Conservation (phyloP, 2,797 vertebrate genomes). For the Calcarius lapponicus region DNA sequence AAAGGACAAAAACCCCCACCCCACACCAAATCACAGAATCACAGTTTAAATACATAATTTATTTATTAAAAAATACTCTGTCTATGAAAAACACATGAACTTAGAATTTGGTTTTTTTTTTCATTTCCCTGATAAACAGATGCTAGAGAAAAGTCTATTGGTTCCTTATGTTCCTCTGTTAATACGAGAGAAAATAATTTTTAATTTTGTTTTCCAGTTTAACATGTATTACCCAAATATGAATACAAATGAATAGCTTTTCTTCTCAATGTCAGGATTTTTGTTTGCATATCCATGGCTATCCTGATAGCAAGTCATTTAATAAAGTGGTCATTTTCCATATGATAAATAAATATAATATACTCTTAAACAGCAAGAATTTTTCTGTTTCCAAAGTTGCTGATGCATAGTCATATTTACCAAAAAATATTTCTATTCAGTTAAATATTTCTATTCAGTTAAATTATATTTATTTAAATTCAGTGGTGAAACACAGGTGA, state of each 20-base stretch:
- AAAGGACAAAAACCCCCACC: rapidly evolving
- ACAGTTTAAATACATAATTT: neutral
- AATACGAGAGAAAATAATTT: neutral
- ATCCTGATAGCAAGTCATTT: neutral
- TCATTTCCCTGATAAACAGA: neutral
- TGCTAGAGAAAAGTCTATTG: neutral
- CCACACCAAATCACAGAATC: neutral
- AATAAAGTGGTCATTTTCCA: neutral
- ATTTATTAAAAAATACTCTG: neutral
- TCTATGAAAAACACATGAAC: rapidly evolving
- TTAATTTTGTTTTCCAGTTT: neutral
- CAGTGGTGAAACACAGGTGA: neutral
- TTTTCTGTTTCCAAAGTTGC: neutral
- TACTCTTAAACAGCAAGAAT: neutral
- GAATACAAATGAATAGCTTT: neutral
- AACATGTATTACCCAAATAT: neutral
- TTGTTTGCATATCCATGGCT: neutral
- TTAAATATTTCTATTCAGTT: neutral
- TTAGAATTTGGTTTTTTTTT: rapidly evolving
- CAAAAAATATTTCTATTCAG: neutral
- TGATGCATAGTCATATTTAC: neutral
- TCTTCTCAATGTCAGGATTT: neutral
- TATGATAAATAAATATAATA: neutral
- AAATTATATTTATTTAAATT: neutral
- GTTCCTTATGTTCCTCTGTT: neutral